Evolutionary conservation across 2,113 vertebrate genomes (phyloP).

Genomic region (Fregetta grallaria): DNA sequence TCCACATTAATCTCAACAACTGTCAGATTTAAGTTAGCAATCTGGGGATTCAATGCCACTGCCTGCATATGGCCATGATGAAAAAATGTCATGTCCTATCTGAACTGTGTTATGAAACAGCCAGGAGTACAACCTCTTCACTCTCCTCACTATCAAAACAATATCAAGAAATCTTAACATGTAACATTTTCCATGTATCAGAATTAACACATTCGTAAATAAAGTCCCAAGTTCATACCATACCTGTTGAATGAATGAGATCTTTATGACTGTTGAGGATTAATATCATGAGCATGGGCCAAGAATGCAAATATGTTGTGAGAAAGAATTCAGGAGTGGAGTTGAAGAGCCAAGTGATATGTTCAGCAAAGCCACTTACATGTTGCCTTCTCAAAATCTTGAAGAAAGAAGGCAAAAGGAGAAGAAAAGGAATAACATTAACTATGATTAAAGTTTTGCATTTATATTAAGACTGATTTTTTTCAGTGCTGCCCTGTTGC

Average conservation of each 20-base stretch:
- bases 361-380: not conserved
- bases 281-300: not conserved
- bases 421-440: not conserved
- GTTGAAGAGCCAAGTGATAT: not conserved
- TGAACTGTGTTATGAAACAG: not conserved
- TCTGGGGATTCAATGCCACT: not conserved
- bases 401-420: not conserved
- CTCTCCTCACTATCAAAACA: not conserved
- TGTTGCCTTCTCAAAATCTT: not conserved
- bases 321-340: not conserved
- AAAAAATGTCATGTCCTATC: not conserved
- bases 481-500: not conserved
- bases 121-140: not conserved
- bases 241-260: not conserved
- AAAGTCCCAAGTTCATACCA: not conserved
- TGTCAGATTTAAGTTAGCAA: not conserved
- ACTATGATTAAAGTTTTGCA: not conserved
- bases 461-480: not conserved
- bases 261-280: not conserved
- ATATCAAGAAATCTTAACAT: not conserved
- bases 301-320: not conserved
- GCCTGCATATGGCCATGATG: not conserved
- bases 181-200: conserved; percentile 15
- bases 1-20: not conserved
- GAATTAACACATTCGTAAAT: not conserved